Base-by-base conservation (phyloP, 1,140 invertebrate genomes). In the Cyrtorhinus lividipennis region DNA sequence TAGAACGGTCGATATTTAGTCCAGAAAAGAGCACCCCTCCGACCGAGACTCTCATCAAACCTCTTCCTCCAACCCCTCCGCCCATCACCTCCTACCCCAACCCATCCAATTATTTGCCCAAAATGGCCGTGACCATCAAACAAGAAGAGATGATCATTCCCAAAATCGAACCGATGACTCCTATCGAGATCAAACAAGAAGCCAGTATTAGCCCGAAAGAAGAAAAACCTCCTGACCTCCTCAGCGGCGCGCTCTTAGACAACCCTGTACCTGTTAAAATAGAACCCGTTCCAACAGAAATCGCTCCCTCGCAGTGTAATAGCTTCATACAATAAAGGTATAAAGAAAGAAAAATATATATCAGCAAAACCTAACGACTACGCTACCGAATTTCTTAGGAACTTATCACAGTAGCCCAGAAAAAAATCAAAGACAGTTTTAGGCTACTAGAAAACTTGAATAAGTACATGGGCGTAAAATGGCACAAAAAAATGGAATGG, bases 1-100 rank as follows among this genome's bases (percentile, higher is more conserved):
- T 45, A 25, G 64, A 63, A 45, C 44, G 59, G 8, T 65, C 61
- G 25, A 63, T 63, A 56, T 63, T 62, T 30, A 65, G 62, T 56
- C 61, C 62, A 18, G 64, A 65, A 56, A 48, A 62, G 26, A 25
- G 45, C 15, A 44, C 38, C 15, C 56, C 15, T 62, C 57, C 26
- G 26, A 53, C 56, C 22, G 48, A 46, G 23, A 25, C 20, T 18
- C 20, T 30, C 20, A 38, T 46, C 15, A 61, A 48, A 61, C 24
- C 27, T 23, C 24, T 23, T 44, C 38, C 45, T 38, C 60, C 60
- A 22, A 20, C 60, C n/a, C 27, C 58, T 26, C 25, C 27, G 8
- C 15, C 24, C 24, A 24, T 15, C n/a, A n/a, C n/a, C n/a, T n/a
- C n/a, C n/a, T n/a, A n/a, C n/a, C n/a, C n/a, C 46, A 48, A n/a